Percentiles rank a stretch among this genome's conserved stretches.
Conservation (phyloP, 2,797 vertebrate genomes). For the Odontamblyopus rebecca region DNA sequence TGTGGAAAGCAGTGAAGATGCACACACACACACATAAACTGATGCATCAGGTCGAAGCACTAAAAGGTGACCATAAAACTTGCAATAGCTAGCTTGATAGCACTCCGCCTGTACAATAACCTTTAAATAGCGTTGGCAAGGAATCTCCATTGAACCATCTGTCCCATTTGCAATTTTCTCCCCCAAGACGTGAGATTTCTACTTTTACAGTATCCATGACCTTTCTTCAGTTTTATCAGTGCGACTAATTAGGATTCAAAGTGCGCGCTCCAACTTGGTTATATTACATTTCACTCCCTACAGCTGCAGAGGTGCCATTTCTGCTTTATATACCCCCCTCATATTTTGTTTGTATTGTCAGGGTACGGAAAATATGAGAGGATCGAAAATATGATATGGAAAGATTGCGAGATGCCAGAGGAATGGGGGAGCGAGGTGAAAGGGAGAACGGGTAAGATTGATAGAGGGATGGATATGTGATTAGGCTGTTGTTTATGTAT, state of each 20-base stretch:
- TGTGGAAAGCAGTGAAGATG: constrained; percentile 31
- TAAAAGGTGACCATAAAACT: constrained; percentile 30
- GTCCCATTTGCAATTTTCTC: constrained; percentile 27
- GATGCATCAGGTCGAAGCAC: constrained; percentile 13
- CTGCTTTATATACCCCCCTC: background rate
- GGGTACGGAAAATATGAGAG: background rate
- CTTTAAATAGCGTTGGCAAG: constrained; percentile 37
- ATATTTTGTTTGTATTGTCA: constrained; percentile 25
- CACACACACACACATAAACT: constrained; percentile 16
- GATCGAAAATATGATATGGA: constrained; percentile 28
- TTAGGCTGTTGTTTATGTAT: constrained; percentile 47
- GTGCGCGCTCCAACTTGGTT: constrained; percentile 18
- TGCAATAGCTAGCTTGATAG: constrained; percentile 32
- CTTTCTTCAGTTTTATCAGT: constrained; percentile 6
- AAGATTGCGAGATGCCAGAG: constrained; percentile 54
- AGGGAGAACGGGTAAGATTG: constrained; percentile 63
- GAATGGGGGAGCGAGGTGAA: constrained; percentile 43
- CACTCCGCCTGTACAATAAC: constrained; percentile 32
- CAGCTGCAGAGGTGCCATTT: constrained; percentile 23
- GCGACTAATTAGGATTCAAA: constrained; percentile 9
- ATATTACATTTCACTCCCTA: background rate
- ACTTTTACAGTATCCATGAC: constrained; percentile 18
- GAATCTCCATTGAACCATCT: constrained; percentile 39
- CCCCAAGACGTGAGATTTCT: constrained; percentile 24
- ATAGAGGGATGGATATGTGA: constrained; percentile 60